Conservation (phyloP, 2,888 invertebrate genomes). For the Microplitis manilae region DNA sequence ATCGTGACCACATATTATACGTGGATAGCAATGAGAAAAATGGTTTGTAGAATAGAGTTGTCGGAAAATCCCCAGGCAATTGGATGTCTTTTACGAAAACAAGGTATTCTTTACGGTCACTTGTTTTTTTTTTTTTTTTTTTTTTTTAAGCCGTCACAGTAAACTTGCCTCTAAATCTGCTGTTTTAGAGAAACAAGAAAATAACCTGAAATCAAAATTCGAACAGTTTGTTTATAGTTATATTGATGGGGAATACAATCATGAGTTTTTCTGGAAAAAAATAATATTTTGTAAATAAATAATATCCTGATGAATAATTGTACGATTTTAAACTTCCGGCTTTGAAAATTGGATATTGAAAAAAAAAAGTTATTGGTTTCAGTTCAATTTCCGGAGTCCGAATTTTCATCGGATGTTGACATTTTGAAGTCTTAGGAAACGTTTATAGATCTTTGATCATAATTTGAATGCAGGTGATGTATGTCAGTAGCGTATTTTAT, state of each 20-base stretch:
- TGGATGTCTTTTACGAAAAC: conserved; percentile 31
- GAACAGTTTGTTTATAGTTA: conserved; percentile 1
- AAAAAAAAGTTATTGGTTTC: too few relatives aligned
- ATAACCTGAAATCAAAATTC: conserved; percentile 28
- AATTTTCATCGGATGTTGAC: too few relatives aligned
- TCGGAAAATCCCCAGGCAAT: conserved; percentile 36
- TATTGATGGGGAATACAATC: conserved; percentile 7
- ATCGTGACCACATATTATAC: conserved; percentile 31
- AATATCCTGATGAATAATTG: too few relatives aligned
- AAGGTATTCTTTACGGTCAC: conserved; percentile 9
- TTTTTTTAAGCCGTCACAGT: background rate
- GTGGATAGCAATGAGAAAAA: conserved; percentile 30
- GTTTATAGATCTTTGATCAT: too few relatives aligned
- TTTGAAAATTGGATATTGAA: too few relatives aligned
- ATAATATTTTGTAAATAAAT: background rate
- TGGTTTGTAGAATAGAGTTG: conserved; percentile 32
- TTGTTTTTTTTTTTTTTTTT: background rate
- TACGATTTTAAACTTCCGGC: too few relatives aligned
- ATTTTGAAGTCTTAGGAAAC: too few relatives aligned
- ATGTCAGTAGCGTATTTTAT: too few relatives aligned
- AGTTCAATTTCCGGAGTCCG: too few relatives aligned
- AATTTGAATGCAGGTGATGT: too few relatives aligned
- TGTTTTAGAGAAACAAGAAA: conserved; percentile 11
- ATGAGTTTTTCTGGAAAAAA: background rate
- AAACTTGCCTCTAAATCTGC: conserved; percentile 15